These are phyloP conservation scores for Listrodromus nycthemerus DNA, from an alignment of 2,888 invertebrate genomes.

Conservation along the genomic window DNA sequence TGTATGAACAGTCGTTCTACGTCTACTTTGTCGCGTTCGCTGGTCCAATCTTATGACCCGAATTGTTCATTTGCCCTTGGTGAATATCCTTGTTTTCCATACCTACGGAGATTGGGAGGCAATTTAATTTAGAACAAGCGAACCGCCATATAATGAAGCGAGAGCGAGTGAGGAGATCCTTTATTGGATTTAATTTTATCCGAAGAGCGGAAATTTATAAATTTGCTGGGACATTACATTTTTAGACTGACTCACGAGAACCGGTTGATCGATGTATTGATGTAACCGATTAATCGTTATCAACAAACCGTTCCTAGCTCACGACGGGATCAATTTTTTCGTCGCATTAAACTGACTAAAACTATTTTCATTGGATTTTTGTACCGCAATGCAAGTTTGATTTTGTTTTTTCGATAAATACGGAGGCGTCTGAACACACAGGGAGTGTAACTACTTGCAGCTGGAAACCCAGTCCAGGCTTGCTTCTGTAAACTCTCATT, in stretches of 20 bases:
- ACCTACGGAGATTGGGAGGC: background rate
- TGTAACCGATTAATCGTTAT: slow-evolving; percentile 9
- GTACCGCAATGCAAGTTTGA: background rate
- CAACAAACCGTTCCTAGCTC: background rate
- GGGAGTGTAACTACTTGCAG: slow-evolving; percentile 17
- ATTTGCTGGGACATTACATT: slow-evolving; percentile 36
- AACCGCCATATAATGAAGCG: background rate
- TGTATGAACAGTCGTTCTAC: background rate
- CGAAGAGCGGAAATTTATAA: background rate
- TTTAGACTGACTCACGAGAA: slow-evolving; percentile 3
- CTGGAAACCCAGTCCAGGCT: background rate
- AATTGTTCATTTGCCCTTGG: background rate
- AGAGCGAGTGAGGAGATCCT: background rate
- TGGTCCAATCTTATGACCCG: background rate
- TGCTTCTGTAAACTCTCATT: too few species aligned
- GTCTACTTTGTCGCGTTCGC: slow-evolving; percentile 12
- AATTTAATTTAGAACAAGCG: slow-evolving; percentile 11
- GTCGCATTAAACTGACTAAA: background rate
- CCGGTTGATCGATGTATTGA: background rate
- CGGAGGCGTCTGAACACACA: slow-evolving; percentile 21
- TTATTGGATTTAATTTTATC: slow-evolving; percentile 33
- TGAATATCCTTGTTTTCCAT: slow-evolving; percentile 1
- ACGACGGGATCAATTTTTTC: background rate
- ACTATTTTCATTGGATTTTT: background rate
- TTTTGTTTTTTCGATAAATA: background rate